A percentile compares a stretch with the other conserved stretches of the same genome.
phyloP scores from a whole-genome alignment of 2,113 vertebrate genomes.

The Pseudorectes ferrugineus region DNA sequence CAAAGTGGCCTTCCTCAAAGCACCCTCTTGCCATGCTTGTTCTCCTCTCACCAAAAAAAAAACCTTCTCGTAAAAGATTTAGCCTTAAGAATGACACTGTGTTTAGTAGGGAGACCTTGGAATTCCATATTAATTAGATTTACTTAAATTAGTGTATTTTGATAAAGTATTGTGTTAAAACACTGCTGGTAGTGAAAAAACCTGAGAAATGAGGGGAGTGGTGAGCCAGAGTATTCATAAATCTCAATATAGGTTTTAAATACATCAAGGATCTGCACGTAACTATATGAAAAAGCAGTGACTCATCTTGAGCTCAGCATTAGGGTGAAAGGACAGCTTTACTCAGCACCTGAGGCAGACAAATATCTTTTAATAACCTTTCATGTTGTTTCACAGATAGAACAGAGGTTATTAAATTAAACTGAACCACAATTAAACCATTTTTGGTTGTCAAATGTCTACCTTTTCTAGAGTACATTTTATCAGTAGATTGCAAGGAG shows the following conservation, averaged over 20 bases:
- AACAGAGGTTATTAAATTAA: conserved; percentile 9
- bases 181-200: not conserved
- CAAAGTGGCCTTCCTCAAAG: not conserved
- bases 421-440: not conserved
- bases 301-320: not conserved
- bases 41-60: not conserved
- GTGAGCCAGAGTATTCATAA: not conserved
- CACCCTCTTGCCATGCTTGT: not conserved
- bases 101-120: not conserved
- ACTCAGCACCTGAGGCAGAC: not conserved
- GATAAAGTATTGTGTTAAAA: not conserved
- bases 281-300: not conserved
- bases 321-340: not conserved
- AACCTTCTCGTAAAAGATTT: not conserved
- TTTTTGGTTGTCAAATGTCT: not conserved
- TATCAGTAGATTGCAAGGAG: not conserved
- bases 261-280: not conserved
- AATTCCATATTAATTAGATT: not conserved
- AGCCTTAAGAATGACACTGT: not conserved
- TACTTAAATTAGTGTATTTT: not conserved
- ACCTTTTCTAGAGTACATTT: not conserved
- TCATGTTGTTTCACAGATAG: not conserved
- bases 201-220: not conserved
- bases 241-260: not conserved
- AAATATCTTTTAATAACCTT: not conserved